Evolutionary conservation across 2,113 vertebrate genomes (phyloP), one percentile per base, ranked within the genome.

Genomic region (Grus americana): DNA sequence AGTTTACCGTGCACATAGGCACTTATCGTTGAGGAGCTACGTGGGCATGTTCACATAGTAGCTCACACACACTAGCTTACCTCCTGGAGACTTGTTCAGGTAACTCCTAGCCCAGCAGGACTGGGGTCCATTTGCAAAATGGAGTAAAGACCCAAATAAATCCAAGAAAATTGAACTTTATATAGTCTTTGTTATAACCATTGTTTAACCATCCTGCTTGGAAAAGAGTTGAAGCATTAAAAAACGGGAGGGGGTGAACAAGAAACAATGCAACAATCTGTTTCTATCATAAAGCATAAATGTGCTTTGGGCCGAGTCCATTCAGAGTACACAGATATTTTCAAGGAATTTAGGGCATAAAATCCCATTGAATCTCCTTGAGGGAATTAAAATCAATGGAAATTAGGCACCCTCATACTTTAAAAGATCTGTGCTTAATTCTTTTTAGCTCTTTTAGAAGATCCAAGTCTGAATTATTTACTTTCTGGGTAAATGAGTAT

Each of bases 241-340:
- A 92, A 95, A 96, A 92, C 92, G 85, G 86, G 92, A 92, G 91
- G 94, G 92, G 91, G 80, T 89, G 80, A 93, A 55, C 68, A 62
- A 93, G 89, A 96, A 96, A 97, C 89, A 97, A 97, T 96, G 55
- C 83, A 95, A 79, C 66, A 82, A 87, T 96, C 92, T 95, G 84
- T 95, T 95, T 94, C 83, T 95, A 93, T 97, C 96, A 76, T 90
- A 92, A 97, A 86, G 91, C 83, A 91, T 92, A 89, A 96, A 93
- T 89, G 92, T 92, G 86, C 84, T 96, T 96, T 95, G 78, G 91
- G 95, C 20, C 5, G 8, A 85, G 70, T 93, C 92, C 70, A 85
- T 93, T 95, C 89, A 96, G 80, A 93, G 73, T 66, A 58, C 92
- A 79, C 84, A 92, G 91, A 96, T 91, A 95, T 85, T 94, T 93